Percentiles rank a stretch among this genome's conserved stretches.
These are phyloP conservation scores for Drosophila virilis DNA, from an alignment of 1,140 invertebrate species.

Conservation along the genomic window DNA sequence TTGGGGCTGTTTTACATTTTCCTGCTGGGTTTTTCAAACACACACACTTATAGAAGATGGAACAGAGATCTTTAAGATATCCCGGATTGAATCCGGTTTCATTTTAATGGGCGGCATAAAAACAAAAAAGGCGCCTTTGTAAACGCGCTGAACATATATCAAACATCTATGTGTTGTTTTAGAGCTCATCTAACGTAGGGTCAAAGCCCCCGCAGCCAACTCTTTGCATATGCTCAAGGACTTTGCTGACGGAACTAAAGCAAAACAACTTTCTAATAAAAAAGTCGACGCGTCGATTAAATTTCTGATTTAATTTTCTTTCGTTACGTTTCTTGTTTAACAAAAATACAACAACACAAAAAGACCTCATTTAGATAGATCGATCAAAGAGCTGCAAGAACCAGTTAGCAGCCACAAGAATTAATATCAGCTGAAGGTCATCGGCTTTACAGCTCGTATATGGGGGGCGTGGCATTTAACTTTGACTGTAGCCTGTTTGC, in stretches of 20 bases:
- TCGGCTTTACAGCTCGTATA: conserved; percentile 44
- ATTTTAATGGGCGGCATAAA: conserved; percentile 47
- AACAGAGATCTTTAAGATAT: conserved; percentile 37
- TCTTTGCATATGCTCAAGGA: conserved; percentile 57
- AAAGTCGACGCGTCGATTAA: conserved; percentile 44
- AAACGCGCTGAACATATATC: conserved; percentile 51
- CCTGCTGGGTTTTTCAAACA: conserved; percentile 45
- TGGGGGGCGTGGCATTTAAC: conserved; percentile 46
- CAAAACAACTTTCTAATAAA: conserved; percentile 78
- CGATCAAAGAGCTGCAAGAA: conserved; percentile 53
- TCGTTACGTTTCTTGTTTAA: conserved; percentile 30
- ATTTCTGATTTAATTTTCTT: conserved; percentile 78
- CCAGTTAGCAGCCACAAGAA: conserved; percentile 62
- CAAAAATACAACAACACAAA: not conserved
- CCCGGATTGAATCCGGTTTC: conserved; percentile 51
- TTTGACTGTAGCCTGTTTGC: conserved; percentile 11
- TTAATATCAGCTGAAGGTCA: conserved; percentile 63
- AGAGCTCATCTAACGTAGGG: conserved; percentile 31
- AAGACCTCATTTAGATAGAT: conserved; percentile 12
- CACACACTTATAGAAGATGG: conserved; percentile 23
- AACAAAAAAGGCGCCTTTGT: conserved; percentile 47
- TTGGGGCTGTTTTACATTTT: conserved; percentile 71
- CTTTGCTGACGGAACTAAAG: conserved; percentile 70
- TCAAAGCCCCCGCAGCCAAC: conserved; percentile 59
- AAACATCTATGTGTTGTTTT: conserved; percentile 46